These are phyloP conservation scores for Pheosia tremula DNA, from an alignment of 2,888 invertebrate species.

Conservation along the genomic window DNA sequence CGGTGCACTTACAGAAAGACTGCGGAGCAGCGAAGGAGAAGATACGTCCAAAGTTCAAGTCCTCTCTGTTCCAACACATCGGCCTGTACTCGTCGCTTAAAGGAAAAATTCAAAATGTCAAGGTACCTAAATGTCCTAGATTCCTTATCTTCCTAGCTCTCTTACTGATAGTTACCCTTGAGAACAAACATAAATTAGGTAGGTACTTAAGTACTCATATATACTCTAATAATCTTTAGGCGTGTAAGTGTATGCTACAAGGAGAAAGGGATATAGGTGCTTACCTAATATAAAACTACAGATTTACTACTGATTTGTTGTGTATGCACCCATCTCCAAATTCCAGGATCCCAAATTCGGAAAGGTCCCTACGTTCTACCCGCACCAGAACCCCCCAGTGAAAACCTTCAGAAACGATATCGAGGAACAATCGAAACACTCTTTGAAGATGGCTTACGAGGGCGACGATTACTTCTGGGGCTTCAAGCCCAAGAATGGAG, in stretches of 20 bases:
- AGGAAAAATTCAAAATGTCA: slow-evolving; percentile 98
- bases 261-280: no score
- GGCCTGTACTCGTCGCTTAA: slow-evolving; percentile 97
- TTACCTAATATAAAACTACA: no score
- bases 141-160: no score
- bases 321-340: slow-evolving; percentile 13
- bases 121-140: slow-evolving; percentile 80
- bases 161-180: no score
- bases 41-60: slow-evolving; percentile 94
- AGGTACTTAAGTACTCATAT: no score
- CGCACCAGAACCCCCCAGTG: slow-evolving; percentile 90
- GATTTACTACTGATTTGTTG: no score
- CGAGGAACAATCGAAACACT: slow-evolving; percentile 91
- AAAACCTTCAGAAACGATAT: slow-evolving; percentile 89
- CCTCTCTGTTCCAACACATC: slow-evolving; percentile 97
- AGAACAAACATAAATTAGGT: no score
- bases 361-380: slow-evolving; percentile 89
- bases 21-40: slow-evolving; percentile 91
- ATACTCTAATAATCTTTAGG: no score
- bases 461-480: slow-evolving; percentile 98
- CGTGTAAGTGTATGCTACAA: no score
- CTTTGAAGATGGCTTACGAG: slow-evolving; percentile 91
- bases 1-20: slow-evolving; percentile 87
- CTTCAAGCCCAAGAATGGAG: slow-evolving; percentile 91
- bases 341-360: slow-evolving; percentile 94